phyloP scores from a whole-genome alignment of 2,797 vertebrate species.

The Sylvilagus floridanus region DNA sequence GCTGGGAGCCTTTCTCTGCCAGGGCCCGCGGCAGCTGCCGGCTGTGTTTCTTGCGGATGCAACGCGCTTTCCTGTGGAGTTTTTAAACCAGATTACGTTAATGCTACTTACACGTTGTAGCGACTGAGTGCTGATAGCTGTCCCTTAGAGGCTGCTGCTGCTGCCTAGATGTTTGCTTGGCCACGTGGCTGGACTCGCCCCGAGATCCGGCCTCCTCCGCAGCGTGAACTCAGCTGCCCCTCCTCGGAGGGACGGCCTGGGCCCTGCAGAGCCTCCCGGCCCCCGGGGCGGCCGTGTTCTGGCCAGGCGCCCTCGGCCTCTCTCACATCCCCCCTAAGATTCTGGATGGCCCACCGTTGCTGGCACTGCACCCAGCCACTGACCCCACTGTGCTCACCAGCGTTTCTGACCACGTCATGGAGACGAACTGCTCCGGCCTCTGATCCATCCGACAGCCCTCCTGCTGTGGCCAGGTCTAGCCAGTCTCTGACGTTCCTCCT shows the following conservation, averaged over 20 bases:
- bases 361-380: not conserved
- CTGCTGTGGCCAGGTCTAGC: not conserved
- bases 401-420: too few species aligned
- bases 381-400: too few species aligned
- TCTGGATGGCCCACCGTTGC: not conserved
- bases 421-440: too few species aligned
- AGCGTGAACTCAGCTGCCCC: not conserved
- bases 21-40: not conserved
- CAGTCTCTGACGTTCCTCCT: not conserved
- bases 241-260: not conserved
- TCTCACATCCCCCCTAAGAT: not conserved
- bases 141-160: not conserved
- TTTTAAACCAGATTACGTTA: not conserved
- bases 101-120: not conserved
- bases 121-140: not conserved
- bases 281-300: too few species aligned
- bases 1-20: too few species aligned
- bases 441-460: not conserved
- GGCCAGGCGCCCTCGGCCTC: not conserved
- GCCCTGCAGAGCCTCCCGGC: fast-evolving
- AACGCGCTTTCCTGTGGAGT: not conserved
- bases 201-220: too few species aligned
- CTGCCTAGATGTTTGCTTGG: not conserved
- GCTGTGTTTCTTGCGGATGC: too few species aligned
- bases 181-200: not conserved